Conservation (phyloP, 2,113 vertebrate genomes). For the Parotia lawesii region DNA sequence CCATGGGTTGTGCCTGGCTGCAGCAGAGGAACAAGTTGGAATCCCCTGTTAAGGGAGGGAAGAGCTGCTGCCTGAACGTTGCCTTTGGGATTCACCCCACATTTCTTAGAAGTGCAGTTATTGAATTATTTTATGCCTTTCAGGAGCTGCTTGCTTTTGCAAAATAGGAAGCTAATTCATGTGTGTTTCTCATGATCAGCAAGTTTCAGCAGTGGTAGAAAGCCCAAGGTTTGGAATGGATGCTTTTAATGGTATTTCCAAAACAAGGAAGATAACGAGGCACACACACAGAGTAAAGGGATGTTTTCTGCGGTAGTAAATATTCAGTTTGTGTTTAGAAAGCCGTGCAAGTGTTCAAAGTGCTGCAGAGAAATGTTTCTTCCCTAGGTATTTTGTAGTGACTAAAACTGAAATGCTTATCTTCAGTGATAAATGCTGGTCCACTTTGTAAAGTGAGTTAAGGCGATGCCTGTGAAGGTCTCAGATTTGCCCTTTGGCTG, state of each 20-base stretch:
- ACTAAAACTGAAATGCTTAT: not conserved
- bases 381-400: not conserved
- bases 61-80: not conserved
- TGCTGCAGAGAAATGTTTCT: not conserved
- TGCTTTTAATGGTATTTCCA: not conserved
- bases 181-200: not conserved
- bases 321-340: not conserved
- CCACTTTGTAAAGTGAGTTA: not conserved
- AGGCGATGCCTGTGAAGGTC: not conserved
- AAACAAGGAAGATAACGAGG: not conserved
- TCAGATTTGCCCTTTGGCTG: not conserved
- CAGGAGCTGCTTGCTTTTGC: not conserved
- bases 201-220: not conserved
- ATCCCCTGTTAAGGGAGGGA: not conserved
- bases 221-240: not conserved
- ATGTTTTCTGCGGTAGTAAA: not conserved
- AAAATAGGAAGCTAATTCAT: not conserved
- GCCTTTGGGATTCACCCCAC: not conserved
- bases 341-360: not conserved
- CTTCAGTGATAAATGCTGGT: not conserved
- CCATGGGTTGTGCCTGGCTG: not conserved
- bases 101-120: not conserved
- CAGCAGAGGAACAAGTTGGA: not conserved
- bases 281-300: not conserved
- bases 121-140: not conserved